phyloP scores from a whole-genome alignment of 2,113 vertebrate genomes.

The Triplophysa dalaica region DNA sequence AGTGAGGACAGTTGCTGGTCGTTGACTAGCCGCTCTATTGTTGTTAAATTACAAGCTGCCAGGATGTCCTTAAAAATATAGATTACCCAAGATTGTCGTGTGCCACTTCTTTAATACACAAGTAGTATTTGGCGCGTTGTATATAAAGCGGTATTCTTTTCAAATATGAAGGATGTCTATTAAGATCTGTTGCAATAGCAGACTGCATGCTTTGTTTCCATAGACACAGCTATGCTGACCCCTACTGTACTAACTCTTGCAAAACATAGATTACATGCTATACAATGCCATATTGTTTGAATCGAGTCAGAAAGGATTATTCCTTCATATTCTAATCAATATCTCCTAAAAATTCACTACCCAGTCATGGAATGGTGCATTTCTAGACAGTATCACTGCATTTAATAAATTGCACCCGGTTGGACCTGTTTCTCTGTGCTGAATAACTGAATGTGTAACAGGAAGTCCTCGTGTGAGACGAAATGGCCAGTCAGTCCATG shows the following conservation, averaged over 20 bases:
- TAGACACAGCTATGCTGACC: conserved; percentile 33
- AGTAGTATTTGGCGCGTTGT: not conserved
- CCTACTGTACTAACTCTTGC: not conserved
- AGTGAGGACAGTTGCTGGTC: not conserved
- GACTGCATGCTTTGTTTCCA: not conserved
- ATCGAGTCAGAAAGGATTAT: no score
- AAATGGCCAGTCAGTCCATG: conserved; percentile 82
- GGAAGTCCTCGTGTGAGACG: not conserved
- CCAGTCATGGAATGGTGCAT: not conserved
- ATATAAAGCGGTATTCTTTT: no score
- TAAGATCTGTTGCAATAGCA: not conserved
- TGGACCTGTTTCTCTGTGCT: not conserved
- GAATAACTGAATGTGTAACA: not conserved
- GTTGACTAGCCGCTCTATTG: not conserved
- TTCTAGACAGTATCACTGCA: not conserved
- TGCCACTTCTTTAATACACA: not conserved
- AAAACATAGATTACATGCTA: not conserved
- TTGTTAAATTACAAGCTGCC: not conserved
- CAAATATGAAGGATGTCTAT: not conserved
- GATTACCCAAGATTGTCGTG: no score
- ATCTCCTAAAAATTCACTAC: no score
- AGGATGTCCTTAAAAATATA: not conserved
- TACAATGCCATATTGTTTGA: no score
- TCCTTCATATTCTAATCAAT: no score
- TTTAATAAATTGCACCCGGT: not conserved